phyloP scores from a whole-genome alignment of 2,888 invertebrate genomes.

The Scelioninae gen. 2 region DNA sequence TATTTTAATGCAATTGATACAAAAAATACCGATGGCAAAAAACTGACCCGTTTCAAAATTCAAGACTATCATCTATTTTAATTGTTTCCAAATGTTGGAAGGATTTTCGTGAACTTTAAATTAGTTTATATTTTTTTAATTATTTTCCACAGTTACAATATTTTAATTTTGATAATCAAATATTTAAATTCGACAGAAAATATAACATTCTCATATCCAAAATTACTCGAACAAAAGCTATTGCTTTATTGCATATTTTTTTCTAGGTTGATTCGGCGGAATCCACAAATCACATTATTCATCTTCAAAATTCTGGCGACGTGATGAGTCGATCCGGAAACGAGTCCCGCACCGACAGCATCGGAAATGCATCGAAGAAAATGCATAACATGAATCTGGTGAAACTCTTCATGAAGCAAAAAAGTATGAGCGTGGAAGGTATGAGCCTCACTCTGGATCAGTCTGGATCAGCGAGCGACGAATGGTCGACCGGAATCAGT shows the following conservation, averaged over 20 bases:
- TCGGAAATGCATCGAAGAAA: constrained; percentile 74
- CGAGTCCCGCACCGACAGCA: constrained; percentile 72
- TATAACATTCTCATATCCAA: too few relatives aligned
- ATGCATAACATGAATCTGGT: constrained; percentile 88
- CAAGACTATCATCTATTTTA: too few relatives aligned
- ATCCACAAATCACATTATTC: constrained; percentile 69
- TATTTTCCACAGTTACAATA: too few relatives aligned
- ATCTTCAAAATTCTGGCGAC: constrained; percentile 70
- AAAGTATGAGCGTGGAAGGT: constrained; percentile 87
- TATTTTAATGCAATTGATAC: neutral
- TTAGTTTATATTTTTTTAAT: too few relatives aligned
- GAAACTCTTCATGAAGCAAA: constrained; percentile 92
- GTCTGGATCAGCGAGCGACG: constrained; percentile 80
- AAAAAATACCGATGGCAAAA: too few relatives aligned
- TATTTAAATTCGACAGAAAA: too few relatives aligned
- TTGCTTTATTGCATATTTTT: too few relatives aligned
- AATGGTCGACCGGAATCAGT: constrained; percentile 83
- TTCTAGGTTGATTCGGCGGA: constrained; percentile 72
- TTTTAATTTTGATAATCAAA: too few relatives aligned
- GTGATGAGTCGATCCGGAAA: constrained; percentile 72
- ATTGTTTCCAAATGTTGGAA: too few relatives aligned
- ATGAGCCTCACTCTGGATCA: constrained; percentile 85
- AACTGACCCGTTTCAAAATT: too few relatives aligned
- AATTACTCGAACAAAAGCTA: too few relatives aligned
- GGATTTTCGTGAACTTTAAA: too few relatives aligned